These are phyloP conservation scores for Corbicula japonica DNA, from an alignment of 2,888 invertebrate genomes.

Conservation along the genomic window DNA sequence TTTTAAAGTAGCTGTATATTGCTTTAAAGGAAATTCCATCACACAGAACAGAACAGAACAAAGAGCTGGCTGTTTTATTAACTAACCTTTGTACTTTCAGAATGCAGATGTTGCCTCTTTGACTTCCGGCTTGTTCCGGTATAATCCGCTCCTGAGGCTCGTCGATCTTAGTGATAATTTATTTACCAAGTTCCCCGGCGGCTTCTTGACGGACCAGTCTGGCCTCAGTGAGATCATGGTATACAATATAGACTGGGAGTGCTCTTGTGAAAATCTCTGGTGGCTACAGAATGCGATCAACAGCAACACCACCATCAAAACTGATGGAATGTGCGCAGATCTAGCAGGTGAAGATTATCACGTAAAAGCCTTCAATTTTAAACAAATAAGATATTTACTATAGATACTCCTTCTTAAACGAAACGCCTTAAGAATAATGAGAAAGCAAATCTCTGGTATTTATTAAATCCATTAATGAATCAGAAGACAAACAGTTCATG, in stretches of 20 bases:
- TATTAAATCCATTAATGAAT: too few species aligned
- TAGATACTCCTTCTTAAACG: too few species aligned
- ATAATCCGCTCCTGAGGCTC: conserved; percentile 49
- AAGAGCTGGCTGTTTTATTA: too few species aligned
- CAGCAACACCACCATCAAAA: conserved; percentile 61
- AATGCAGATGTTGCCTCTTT: conserved; percentile 44
- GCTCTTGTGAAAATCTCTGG: conserved; percentile 66
- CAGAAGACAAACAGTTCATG: too few species aligned
- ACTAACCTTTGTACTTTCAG: conserved; percentile 43
- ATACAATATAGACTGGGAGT: conserved; percentile 63
- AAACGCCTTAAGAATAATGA: too few species aligned
- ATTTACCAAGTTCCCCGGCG: conserved; percentile 55
- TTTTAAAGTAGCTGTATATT: too few species aligned
- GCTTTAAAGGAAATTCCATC: too few species aligned
- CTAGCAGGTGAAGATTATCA: conserved; percentile 5
- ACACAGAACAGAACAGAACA: too few species aligned
- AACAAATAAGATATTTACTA: too few species aligned
- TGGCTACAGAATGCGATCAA: conserved; percentile 46
- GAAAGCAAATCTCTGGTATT: too few species aligned
- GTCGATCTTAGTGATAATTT: conserved; percentile 65
- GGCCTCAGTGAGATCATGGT: conserved; percentile 48
- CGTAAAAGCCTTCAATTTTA: too few species aligned
- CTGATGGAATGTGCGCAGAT: conserved; percentile 59
- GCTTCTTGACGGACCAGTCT: conserved; percentile 47
- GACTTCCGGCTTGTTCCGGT: conserved; percentile 55